A percentile compares a stretch with the other conserved stretches of the same genome.
phyloP scores from a whole-genome alignment of 2,888 invertebrate genomes.

The Latheticus oryzae region DNA sequence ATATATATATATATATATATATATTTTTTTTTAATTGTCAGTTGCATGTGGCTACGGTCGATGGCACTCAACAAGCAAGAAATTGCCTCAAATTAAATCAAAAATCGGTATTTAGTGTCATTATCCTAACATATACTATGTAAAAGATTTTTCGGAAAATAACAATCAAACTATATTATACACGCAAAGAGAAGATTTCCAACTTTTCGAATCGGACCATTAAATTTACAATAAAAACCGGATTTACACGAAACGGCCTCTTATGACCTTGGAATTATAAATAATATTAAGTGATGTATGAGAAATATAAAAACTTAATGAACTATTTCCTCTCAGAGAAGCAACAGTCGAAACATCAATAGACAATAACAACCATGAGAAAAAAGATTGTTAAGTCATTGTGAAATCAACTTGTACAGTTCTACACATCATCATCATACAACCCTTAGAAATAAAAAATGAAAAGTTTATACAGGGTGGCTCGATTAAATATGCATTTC shows the following conservation, averaged over 20 bases:
- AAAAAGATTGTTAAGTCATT: slow-evolving; percentile 12
- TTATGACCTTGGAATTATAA: slow-evolving; percentile 46
- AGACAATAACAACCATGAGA: slow-evolving; percentile 27
- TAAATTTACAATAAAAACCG: slow-evolving; percentile 49
- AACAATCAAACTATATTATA: too few relatives aligned
- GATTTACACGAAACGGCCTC: slow-evolving; percentile 48
- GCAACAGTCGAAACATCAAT: slow-evolving; percentile 29
- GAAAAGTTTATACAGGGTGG: too few relatives aligned
- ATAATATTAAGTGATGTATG: slow-evolving; percentile 49
- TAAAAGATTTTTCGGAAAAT: too few relatives aligned
- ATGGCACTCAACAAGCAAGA: slow-evolving; percentile 14
- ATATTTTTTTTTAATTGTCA: slow-evolving; percentile 7
- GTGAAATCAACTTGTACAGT: too few relatives aligned
- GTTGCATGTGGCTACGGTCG: slow-evolving; percentile 6
- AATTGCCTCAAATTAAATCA: slow-evolving; percentile 25
- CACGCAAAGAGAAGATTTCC: too few relatives aligned
- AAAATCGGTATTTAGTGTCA: slow-evolving; percentile 16
- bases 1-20: not conserved
- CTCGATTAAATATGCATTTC: too few relatives aligned
- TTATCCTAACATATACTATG: slow-evolving; percentile 5
- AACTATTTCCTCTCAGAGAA: slow-evolving; percentile 46
- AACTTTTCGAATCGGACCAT: slow-evolving; percentile 47
- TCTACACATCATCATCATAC: too few relatives aligned
- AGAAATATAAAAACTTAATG: slow-evolving; percentile 45
- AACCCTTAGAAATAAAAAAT: too few relatives aligned